Evolutionary conservation across 2,113 vertebrate species (phyloP).

Genomic region (Myotis lucifugus): DNA sequence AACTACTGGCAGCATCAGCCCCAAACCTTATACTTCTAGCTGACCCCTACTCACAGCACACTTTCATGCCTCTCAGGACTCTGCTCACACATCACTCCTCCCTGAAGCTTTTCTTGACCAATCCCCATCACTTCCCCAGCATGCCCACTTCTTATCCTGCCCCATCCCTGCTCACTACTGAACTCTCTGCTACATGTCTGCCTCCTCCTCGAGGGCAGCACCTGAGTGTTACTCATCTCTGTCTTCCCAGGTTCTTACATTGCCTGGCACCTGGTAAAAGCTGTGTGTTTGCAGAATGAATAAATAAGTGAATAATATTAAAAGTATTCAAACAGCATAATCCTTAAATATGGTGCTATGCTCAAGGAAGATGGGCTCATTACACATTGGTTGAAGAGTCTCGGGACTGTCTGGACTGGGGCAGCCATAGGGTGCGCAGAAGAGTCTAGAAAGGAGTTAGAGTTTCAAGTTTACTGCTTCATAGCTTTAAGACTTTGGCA

Average conservation of each 20-base stretch:
- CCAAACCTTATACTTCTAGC: fast-evolving
- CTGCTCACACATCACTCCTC: not conserved
- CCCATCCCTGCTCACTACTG: fast-evolving
- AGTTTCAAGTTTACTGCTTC: not conserved
- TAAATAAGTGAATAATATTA: not conserved
- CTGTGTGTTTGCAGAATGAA: not conserved
- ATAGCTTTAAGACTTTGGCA: not conserved
- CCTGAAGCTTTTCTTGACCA: not conserved
- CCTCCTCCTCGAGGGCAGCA: not conserved
- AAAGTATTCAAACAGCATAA: not conserved
- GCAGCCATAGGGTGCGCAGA: fast-evolving
- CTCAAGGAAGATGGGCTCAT: not conserved
- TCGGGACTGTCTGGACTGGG: not conserved
- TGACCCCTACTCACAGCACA: not conserved
- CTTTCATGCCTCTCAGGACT: not conserved
- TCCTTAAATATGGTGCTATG: not conserved
- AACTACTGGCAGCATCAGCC: not conserved
- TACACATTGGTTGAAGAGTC: not conserved
- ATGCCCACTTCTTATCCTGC: not conserved
- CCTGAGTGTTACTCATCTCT: not conserved
- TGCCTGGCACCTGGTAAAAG: not conserved
- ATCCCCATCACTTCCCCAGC: not conserved
- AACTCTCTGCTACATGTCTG: too few species aligned
- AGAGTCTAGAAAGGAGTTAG: not conserved
- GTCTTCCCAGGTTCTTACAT: not conserved